Conservation (phyloP, 2,888 invertebrate genomes). For the Drosophila percnosoma region DNA sequence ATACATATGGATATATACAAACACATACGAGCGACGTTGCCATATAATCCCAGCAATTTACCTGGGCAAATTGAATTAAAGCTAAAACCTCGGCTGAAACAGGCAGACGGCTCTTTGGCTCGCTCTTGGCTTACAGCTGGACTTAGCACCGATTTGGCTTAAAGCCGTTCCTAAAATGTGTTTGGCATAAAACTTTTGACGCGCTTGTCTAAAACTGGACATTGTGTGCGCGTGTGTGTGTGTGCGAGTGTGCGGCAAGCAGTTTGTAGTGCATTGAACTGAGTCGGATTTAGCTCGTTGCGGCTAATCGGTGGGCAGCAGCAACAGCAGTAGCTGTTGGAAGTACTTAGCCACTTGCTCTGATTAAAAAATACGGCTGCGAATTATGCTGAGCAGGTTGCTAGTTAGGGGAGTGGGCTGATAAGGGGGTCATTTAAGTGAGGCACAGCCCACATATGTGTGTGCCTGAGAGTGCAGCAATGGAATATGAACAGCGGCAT, state of each 20-base stretch:
- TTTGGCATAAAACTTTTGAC: conserved; percentile 60
- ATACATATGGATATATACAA: conserved; percentile 1
- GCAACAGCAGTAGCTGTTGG: conserved; percentile 41
- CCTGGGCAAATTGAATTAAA: conserved; percentile 75
- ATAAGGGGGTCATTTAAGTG: background rate
- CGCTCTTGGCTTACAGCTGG: conserved; percentile 41
- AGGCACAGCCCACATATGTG: conserved; percentile 29
- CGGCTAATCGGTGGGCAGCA: conserved; percentile 64
- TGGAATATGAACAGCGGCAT: conserved; percentile 6
- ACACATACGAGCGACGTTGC: conserved; percentile 26
- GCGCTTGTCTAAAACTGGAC: conserved; percentile 29
- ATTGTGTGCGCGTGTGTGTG: background rate
- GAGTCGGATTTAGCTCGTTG: conserved; percentile 19
- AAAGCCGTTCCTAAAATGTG: conserved; percentile 46
- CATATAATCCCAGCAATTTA: conserved; percentile 71
- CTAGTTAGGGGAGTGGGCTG: background rate
- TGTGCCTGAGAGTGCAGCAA: conserved; percentile 8
- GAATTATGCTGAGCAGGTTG: conserved; percentile 51
- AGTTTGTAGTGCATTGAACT: conserved; percentile 67
- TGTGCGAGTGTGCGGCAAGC: conserved; percentile 16
- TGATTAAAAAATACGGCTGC: conserved; percentile 58
- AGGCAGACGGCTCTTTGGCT: conserved; percentile 18
- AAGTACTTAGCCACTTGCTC: conserved; percentile 49
- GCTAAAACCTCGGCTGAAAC: conserved; percentile 59
- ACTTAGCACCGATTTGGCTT: conserved; percentile 70